Conservation (phyloP, 1,140 invertebrate species). For the Aphelenchoides avenae region DNA sequence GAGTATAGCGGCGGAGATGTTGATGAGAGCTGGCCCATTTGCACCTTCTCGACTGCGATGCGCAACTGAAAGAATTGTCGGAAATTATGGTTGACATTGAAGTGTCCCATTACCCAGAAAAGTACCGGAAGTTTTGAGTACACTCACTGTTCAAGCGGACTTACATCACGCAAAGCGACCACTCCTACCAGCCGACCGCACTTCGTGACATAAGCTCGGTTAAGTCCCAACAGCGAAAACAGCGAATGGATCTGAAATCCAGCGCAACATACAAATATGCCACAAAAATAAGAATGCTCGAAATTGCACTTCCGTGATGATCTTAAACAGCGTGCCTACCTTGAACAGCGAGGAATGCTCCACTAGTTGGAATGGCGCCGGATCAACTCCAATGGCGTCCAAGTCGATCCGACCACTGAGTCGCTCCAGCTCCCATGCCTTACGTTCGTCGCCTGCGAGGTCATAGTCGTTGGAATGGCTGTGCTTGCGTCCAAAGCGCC, state of each 20-base stretch:
- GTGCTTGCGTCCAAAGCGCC: conserved; percentile 11
- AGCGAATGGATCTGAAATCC: too few relatives aligned
- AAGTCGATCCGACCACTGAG: conserved; percentile 64
- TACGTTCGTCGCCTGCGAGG: conserved; percentile 38
- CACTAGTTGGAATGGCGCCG: conserved; percentile 86
- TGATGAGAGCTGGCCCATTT: conserved; percentile 28
- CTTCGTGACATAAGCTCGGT: conserved; percentile 92
- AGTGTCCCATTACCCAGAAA: background rate
- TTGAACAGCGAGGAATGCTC: conserved; percentile 86
- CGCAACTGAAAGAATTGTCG: conserved; percentile 28
- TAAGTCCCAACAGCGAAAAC: conserved; percentile 93
- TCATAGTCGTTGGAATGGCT: conserved; percentile 21
- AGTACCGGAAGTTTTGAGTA: background rate
- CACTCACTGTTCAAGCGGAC: conserved; percentile 14
- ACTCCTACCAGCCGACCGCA: conserved; percentile 90
- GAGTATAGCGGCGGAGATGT: background rate
- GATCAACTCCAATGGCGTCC: conserved; percentile 21
- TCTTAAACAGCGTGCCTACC: too few relatives aligned
- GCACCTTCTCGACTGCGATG: conserved; percentile 34
- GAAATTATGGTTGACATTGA: conserved; percentile 5
- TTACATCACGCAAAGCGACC: conserved; percentile 85
- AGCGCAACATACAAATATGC: too few relatives aligned
- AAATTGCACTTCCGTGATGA: too few relatives aligned
- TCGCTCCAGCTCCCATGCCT: conserved; percentile 44
- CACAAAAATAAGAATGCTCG: too few relatives aligned